Evolutionary conservation across 2,797 vertebrate species (phyloP), one percentile per base, ranked within the genome.

Genomic region (Pitangus sulphuratus): DNA sequence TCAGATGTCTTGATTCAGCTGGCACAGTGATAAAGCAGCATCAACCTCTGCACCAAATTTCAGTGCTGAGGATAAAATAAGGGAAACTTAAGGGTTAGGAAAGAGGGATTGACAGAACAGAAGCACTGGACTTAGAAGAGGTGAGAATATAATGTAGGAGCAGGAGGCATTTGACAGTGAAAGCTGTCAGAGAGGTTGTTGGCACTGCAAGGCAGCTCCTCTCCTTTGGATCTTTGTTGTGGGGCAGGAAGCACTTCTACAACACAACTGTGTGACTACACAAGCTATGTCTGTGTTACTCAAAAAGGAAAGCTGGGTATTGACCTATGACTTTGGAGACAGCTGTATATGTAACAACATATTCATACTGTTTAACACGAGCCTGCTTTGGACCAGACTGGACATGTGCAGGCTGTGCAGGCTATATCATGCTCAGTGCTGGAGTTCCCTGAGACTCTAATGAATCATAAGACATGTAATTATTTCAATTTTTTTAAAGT

Each of bases 351-450:
- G 5, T 68, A 70, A 76, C 6, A 66, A 26, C 9, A 8, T 54
- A 31, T 30, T 85, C 18, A 39, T 15, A 24, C 1, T 20, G 13
- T 22, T 54, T 60, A 37, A 48, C 8, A 20, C 31, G 22, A 87
- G 1, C 6, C 7, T 8, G 2, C 12, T 66, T 71, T 58, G 39
- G 33, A 84, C 15, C 25, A 80, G 74, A 77, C 5, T 56, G 30
- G 8, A n/a, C 58, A 8, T 2, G 17, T 30, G 18, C 16, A 77
- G 61, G 51, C 13, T 21, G 9, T 58, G 17, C 28, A 56, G 28
- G 11, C 7, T 76, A 11, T 4, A 20, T 60, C 44, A 60, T 0
- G 0, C 14, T 62, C 40, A 12, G 8, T 18, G 19, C 2, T 47
- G 39, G 35, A 79, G 20, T 26, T 84, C 33, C 19, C 57, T 31